Base-by-base conservation (phyloP, 2,113 vertebrate species). In the Steatornis caripensis region DNA sequence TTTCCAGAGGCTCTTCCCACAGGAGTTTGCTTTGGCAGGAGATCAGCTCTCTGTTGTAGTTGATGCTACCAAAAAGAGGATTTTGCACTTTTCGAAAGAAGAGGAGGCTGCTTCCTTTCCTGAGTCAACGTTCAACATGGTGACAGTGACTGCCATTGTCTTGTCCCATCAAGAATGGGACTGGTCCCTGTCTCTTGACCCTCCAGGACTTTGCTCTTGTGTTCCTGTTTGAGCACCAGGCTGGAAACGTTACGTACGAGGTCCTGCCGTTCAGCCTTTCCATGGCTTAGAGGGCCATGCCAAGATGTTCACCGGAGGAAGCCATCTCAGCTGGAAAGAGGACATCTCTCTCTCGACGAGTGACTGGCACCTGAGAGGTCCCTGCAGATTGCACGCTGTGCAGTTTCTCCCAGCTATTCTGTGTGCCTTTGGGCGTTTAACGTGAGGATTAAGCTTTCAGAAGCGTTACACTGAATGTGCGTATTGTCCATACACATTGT, bases 171-270 rank as follows among this genome's bases (percentile, higher is more conserved):
- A 41, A 19, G 54, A 36, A 37, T 6, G 15, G 41, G 70, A 24
- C 70, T 81, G 45, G 53, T 61, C 77, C 46, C 36, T 71, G 14
- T 53, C n/a, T 71, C 45, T 32, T 65, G 53, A 71, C 29, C 36
- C 64, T 66, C 13, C 39, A 60, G 27, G 49, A 6, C 37, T 84
- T 88, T 41, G 34, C 23, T 37, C 21, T 53, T 20, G 32, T 80
- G 69, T 32, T 89, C 27, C 55, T 15, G 7, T 37, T 58, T 15
- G 80, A 81, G 80, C 45, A 21, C 20, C 62, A 30, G 0, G 1
- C 51, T 69, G 74, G 53, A 65, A 30, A 60, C 0, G 0, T n/a
- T 27, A 26, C 2, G 1, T 24, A 41, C 0, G 1, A 69, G 43
- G 15, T 84, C 43, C 34, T 55, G 68, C 37, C 0, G 0, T 43